A percentile compares a stretch with the other conserved stretches of the same genome.
phyloP scores from a whole-genome alignment of 2,113 vertebrate species.

The Fregetta grallaria region DNA sequence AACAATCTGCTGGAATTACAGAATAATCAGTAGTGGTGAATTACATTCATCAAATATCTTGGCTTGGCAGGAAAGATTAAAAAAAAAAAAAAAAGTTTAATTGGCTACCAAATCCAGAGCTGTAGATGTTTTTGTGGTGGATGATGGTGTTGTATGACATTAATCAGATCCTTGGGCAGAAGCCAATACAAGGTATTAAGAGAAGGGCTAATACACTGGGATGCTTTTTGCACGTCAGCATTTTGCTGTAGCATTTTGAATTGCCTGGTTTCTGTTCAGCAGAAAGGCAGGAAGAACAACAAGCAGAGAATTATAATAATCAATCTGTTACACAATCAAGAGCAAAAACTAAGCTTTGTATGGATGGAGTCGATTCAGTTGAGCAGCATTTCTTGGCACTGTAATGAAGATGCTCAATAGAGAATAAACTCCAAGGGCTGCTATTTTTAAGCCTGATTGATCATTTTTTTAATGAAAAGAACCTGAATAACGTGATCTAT shows the following conservation, averaged over 20 bases:
- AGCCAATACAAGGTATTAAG: not conserved
- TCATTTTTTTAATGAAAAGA: not conserved
- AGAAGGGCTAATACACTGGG: not conserved
- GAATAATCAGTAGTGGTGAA: constrained; percentile 48
- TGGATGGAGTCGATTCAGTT: not conserved
- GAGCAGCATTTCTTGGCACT: not conserved
- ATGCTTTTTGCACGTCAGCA: not conserved
- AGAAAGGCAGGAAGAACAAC: constrained; percentile 11
- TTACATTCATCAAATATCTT: not conserved
- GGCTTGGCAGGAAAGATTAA: constrained; percentile 10
- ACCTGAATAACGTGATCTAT: not conserved
- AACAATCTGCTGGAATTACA: constrained; percentile 47
- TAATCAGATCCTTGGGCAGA: not conserved
- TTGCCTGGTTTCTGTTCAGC: constrained; percentile 9
- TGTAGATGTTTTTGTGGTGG: not conserved
- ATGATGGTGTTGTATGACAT: not conserved
- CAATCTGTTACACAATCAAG: not conserved
- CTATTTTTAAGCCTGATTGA: not conserved
- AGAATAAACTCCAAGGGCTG: not conserved
- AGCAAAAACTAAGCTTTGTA: not conserved
- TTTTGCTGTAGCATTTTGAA: not conserved
- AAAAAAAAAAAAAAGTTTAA: constrained; percentile 5
- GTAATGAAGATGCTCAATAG: not conserved
- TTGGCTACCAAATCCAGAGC: not conserved
- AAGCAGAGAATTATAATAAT: not conserved